A percentile compares a stretch with the other conserved stretches of the same genome.
Evolutionary conservation across 1,140 invertebrate genomes (phyloP).

Genomic region (Stratiolaelaps scimitus): DNA sequence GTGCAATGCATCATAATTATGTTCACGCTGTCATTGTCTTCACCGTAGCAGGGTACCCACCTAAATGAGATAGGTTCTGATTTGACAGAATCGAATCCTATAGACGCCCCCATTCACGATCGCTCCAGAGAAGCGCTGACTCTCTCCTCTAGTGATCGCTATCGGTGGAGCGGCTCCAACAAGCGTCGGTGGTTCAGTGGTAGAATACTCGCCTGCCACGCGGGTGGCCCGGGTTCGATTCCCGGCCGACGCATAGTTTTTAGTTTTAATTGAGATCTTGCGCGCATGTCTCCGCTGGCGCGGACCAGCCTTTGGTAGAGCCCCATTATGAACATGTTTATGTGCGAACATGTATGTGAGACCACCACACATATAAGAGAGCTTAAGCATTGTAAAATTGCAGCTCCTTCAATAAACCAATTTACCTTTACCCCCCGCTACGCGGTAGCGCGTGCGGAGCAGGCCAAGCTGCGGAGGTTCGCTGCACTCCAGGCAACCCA

Average conservation of each 20-base stretch:
- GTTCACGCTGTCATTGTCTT: background rate
- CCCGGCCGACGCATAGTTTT: constrained; percentile 43
- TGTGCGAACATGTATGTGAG: background rate
- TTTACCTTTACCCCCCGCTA: too few relatives aligned
- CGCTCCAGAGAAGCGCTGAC: background rate
- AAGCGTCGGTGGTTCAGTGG: constrained; percentile 47
- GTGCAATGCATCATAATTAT: background rate
- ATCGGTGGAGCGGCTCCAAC: too few relatives aligned
- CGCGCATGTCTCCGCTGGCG: too few relatives aligned
- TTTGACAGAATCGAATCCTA: background rate
- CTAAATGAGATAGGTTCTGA: background rate
- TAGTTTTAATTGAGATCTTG: too few relatives aligned
- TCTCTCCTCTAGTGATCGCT: background rate
- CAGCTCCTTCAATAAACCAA: too few relatives aligned
- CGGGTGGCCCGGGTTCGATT: constrained; percentile 47
- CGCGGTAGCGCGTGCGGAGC: too few relatives aligned
- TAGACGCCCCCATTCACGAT: background rate
- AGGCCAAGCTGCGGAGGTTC: too few relatives aligned
- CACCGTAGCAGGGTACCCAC: background rate
- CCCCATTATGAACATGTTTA: background rate
- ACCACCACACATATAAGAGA: background rate
- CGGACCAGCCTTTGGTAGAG: too few relatives aligned
- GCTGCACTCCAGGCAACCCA: too few relatives aligned
- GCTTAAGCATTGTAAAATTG: too few relatives aligned
- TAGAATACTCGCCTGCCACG: constrained; percentile 48